Evolutionary conservation across 2,888 invertebrate species (phyloP).

Genomic region (Chloroclystis v-ata): DNA sequence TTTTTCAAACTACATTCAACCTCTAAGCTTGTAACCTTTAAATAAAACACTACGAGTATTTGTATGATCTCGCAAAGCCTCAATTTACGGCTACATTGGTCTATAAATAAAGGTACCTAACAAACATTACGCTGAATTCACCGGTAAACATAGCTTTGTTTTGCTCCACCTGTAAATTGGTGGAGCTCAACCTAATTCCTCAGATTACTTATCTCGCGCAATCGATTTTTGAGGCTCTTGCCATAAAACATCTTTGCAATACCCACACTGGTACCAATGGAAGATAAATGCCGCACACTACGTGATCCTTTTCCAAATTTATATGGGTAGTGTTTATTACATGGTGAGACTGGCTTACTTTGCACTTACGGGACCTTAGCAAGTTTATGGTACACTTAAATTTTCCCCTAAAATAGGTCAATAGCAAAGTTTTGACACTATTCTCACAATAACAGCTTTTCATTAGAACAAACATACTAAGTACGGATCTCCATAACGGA

Average conservation of each 20-base stretch:
- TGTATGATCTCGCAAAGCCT: too few relatives aligned
- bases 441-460: conserved; percentile 5
- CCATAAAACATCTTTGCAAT: conserved; percentile 31
- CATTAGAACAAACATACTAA: too few relatives aligned
- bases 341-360: conserved; percentile 24
- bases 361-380: conserved; percentile 22
- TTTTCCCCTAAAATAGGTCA: conserved; percentile 26
- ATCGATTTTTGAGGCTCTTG: conserved; percentile 29
- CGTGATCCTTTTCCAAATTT: conserved; percentile 37
- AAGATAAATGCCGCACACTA: conserved; percentile 33
- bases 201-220: conserved; percentile 23
- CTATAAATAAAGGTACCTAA: neutral
- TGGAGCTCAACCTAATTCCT: neutral
- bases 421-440: conserved; percentile 15
- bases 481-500: too few relatives aligned
- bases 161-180: neutral
- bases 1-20: too few relatives aligned
- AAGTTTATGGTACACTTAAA: conserved; percentile 19
- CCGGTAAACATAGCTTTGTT: neutral
- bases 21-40: too few relatives aligned
- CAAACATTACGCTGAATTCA: neutral
- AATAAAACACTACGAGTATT: too few relatives aligned
- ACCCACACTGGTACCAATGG: conserved; percentile 28
- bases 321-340: conserved; percentile 35
- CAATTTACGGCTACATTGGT: neutral